Evolutionary conservation across 2,113 vertebrate genomes (phyloP), one percentile per base, ranked within the genome.

Genomic region (Bagarius yarrelli): DNA sequence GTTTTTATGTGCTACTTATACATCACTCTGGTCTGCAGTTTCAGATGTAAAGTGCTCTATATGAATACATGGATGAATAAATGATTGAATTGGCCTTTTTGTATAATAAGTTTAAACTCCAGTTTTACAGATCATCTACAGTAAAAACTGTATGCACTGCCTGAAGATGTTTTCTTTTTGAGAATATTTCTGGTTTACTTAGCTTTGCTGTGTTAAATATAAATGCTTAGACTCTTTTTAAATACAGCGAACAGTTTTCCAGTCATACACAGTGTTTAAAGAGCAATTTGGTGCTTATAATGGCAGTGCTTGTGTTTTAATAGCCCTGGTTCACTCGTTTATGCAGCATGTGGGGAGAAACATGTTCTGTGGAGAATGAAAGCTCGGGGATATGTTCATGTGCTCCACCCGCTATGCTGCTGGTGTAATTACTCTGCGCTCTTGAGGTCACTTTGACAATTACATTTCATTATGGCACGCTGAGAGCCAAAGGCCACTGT

Each of bases 391-490:
- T 40, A 57, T 2, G 34, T 11, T 8, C 23, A 18, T 18, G 16
- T 30, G 71, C 50, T 55, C 71, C 70, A 66, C 32, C 60, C 52
- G 19, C 44, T 40, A 14, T 11, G 5, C 23, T 47, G 18, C 23
- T 27, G 44, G 32, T 15, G 71, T 81, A 66, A 74, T 81, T 74
- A 74, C 71, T 56, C 60, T 30, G 47, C n/a, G 30, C 71, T 34
- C 79, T 47, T 72, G 72, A 81, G 53, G 60, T 69, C 72, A 81
- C 19, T 47, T n/a, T 63, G 32, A 57, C 80, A 64, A 34, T 76
- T 44, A 64, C 47, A 12, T 59, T 80, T 80, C 67, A 40, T 59
- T 70, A 69, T 30, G 5, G 15, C 36, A 56, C 11, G 32, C 60
- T 79, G 71, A 40, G 47, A 23, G 78, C 70, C 71, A 63, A 27